Percentiles rank a stretch among this genome's conserved stretches.
Evolutionary conservation across 2,888 invertebrate species (phyloP).

Genomic region (Drosophila subsilvestris): DNA sequence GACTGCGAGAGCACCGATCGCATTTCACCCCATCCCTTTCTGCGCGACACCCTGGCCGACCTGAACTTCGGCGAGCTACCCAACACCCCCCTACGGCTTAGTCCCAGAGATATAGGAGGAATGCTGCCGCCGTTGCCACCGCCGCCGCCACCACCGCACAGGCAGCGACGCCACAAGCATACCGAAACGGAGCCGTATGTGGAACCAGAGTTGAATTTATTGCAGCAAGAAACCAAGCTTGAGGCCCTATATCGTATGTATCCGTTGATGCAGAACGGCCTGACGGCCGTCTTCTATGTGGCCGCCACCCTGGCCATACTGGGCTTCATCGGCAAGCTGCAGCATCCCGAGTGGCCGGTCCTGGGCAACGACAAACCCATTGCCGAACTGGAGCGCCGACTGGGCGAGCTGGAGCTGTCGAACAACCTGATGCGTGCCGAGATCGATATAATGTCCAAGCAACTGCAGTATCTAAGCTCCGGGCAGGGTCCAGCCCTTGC

Average conservation of each 20-base stretch:
- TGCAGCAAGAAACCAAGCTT: conserved; percentile 19
- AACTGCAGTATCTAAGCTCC: conserved; percentile 75
- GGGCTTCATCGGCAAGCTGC: conserved; percentile 75
- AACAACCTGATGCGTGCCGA: conserved; percentile 83
- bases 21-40: conserved; percentile 76
- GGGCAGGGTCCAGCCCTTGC: conserved; percentile 26
- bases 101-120: neutral
- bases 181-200: neutral
- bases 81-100: conserved; percentile 4
- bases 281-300: conserved; percentile 76
- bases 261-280: conserved; percentile 61
- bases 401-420: conserved; percentile 79
- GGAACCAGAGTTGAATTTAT: conserved; percentile 3
- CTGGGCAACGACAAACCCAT: conserved; percentile 39
- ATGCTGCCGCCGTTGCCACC: neutral
- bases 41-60: conserved; percentile 71
- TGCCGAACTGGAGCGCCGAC: conserved; percentile 63
- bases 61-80: conserved; percentile 61
- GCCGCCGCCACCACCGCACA: neutral
- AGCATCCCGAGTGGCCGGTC: conserved; percentile 72
- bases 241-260: conserved; percentile 22
- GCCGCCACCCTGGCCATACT: conserved; percentile 70
- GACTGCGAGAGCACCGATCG: conserved; percentile 83
- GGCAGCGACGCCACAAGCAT: neutral
- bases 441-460: conserved; percentile 81